Percentiles rank a stretch among this genome's conserved stretches.
Evolutionary conservation across 2,113 vertebrate genomes (phyloP).

Genomic region (Trochalopteron elliotii): DNA sequence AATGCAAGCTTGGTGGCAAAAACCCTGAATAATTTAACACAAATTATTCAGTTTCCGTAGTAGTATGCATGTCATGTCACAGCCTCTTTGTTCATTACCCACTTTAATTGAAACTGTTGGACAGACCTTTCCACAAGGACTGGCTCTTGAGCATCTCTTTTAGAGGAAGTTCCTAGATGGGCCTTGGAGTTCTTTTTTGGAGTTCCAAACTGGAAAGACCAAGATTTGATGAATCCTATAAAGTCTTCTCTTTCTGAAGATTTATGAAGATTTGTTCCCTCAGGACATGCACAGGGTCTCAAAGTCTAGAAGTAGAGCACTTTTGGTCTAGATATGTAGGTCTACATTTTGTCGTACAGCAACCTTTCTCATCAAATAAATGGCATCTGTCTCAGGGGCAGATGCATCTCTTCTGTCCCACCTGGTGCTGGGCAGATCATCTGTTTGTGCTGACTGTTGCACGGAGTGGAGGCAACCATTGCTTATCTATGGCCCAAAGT

Average conservation of each 20-base stretch:
- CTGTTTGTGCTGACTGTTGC: neutral
- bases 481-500: neutral
- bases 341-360: neutral
- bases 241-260: neutral
- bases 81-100: neutral
- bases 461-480: neutral
- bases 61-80: neutral
- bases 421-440: neutral
- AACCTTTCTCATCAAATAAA: neutral
- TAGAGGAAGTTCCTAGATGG: neutral
- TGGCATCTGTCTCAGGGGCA: neutral
- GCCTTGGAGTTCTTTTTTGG: neutral
- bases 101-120: accelerated
- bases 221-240: neutral
- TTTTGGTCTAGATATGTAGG: neutral
- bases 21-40: accelerated
- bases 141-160: neutral
- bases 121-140: neutral
- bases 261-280: neutral
- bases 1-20: neutral
- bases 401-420: neutral
- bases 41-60: neutral
- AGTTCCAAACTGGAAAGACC: neutral
- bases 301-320: neutral
- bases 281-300: neutral